A percentile compares a stretch with the other conserved stretches of the same genome.
Evolutionary conservation across 2,888 invertebrate genomes (phyloP).

Genomic region (Mamestra brassicae): DNA sequence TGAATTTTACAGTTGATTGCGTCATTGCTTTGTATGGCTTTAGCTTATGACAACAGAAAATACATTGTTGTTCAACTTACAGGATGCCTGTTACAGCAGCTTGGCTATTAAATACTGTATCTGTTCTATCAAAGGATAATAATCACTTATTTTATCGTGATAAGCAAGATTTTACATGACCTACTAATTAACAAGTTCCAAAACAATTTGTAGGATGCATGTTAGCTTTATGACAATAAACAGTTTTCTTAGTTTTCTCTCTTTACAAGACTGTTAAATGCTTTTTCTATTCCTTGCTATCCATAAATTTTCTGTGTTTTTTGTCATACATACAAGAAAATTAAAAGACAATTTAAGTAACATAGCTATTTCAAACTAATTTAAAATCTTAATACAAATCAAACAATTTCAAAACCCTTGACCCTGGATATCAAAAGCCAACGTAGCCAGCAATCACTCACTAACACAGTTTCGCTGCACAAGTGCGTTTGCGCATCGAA

Average conservation of each 20-base stretch:
- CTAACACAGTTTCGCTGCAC: constrained; percentile 44
- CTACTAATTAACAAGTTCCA: no score
- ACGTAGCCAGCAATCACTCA: neutral
- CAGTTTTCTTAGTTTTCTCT: no score
- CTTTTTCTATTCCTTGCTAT: no score
- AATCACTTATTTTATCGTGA: neutral
- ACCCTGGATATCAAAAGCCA: neutral
- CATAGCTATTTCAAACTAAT: no score
- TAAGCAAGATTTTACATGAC: neutral
- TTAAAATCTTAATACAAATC: no score
- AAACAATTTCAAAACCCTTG: no score
- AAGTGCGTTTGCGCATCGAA: constrained; percentile 43
- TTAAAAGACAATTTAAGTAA: no score
- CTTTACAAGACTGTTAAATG: no score
- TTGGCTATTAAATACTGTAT: neutral
- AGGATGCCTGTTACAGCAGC: neutral
- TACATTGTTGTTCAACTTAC: neutral
- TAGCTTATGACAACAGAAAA: neutral
- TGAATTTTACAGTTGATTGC: constrained; percentile 30
- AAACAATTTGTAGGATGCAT: neutral
- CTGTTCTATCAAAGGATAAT: neutral
- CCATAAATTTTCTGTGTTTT: no score
- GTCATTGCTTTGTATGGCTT: constrained; percentile 26
- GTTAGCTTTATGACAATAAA: no score
- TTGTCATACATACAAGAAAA: no score